These are phyloP conservation scores for Garrulus glandarius DNA, from an alignment of 2,797 vertebrate species.

Conservation along the genomic window DNA sequence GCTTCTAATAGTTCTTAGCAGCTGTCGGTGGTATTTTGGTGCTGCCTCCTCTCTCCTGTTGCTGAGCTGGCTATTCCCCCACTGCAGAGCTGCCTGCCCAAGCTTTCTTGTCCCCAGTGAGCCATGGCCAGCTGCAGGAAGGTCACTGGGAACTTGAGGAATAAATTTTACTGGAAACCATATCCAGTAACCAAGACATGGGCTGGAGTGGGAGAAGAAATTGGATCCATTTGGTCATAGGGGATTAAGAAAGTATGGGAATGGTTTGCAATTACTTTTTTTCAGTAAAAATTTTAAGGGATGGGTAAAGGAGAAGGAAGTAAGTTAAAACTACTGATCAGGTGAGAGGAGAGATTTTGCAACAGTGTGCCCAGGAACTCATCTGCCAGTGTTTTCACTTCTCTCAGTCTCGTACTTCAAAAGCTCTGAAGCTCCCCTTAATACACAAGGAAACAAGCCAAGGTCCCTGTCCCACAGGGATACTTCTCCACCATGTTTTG, in stretches of 20 bases:
- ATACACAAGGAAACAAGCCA: not conserved
- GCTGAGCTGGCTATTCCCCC: not conserved
- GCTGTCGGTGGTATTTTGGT: not conserved
- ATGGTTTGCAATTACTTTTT: not conserved
- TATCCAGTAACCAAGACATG: not conserved
- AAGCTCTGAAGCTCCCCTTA: not conserved
- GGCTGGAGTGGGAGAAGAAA: not conserved
- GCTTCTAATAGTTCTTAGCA: not conserved
- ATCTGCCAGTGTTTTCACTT: not conserved
- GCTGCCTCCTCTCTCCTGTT: not conserved
- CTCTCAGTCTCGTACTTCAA: rapidly evolving
- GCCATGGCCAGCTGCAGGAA: not conserved
- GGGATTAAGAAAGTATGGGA: not conserved
- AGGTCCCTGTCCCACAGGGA: not conserved
- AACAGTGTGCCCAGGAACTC: not conserved
- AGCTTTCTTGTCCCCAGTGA: not conserved
- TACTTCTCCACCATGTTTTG: not conserved
- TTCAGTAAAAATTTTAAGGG: not conserved
- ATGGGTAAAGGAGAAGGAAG: not conserved
- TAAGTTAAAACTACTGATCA: not conserved
- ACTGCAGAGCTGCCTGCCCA: not conserved
- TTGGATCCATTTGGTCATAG: rapidly evolving
- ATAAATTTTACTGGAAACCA: not conserved
- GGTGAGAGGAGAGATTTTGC: not conserved
- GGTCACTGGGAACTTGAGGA: not conserved